phyloP scores from a whole-genome alignment of 1,140 invertebrate genomes.

The Polypedilum pembai region DNA sequence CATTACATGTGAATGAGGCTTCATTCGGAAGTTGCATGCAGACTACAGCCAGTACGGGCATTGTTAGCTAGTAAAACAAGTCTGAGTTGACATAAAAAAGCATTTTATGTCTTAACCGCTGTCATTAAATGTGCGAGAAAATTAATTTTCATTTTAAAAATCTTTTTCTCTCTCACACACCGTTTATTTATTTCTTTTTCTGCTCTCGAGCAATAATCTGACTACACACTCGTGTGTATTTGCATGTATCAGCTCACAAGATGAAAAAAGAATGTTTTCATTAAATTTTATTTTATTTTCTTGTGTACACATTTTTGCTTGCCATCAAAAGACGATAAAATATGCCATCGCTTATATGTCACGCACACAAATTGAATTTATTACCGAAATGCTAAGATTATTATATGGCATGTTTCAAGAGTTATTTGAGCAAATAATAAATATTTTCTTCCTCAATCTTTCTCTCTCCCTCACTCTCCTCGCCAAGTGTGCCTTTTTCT shows the following conservation, averaged over 20 bases:
- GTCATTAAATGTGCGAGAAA: constrained; percentile 19
- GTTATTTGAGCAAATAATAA: constrained; percentile 28
- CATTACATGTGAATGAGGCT: background rate
- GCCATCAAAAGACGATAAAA: constrained; percentile 28
- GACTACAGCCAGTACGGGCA: background rate
- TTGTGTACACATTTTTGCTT: constrained; percentile 27
- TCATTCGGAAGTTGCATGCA: background rate
- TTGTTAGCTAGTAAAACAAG: background rate
- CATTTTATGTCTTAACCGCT: constrained; percentile 20
- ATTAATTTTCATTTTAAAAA: constrained; percentile 27
- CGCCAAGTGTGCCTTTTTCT: background rate
- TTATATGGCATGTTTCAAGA: constrained; percentile 28
- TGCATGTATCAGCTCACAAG: background rate
- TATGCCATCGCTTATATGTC: constrained; percentile 26
- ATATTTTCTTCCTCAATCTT: constrained; percentile 22
- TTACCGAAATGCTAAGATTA: constrained; percentile 27
- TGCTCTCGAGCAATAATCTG: background rate
- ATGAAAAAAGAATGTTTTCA: constrained; percentile 9
- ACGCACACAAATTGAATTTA: constrained; percentile 28
- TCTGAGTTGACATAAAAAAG: constrained; percentile 22
- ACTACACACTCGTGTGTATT: background rate
- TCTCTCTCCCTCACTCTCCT: background rate
- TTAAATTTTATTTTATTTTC: constrained; percentile 24
- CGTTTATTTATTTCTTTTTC: background rate
- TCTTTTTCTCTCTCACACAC: background rate